These are phyloP conservation scores for Spermophilus dauricus DNA, from an alignment of 2,113 vertebrate species.

Conservation along the genomic window DNA sequence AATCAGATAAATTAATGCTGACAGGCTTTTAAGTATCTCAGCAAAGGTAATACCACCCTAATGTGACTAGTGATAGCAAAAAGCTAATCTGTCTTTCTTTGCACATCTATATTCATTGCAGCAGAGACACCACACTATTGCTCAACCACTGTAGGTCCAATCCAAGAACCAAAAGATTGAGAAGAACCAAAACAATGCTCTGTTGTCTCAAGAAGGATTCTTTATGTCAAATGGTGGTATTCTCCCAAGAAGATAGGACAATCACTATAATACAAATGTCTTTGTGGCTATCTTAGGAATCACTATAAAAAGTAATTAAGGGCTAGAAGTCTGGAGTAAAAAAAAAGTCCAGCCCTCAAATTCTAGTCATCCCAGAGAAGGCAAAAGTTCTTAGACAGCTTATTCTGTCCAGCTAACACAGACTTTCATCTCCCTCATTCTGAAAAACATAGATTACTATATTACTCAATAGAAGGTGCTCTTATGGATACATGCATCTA, in stretches of 20 bases:
- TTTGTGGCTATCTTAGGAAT: slow-evolving; percentile 62
- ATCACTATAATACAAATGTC: slow-evolving; percentile 1
- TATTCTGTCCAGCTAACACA: background rate
- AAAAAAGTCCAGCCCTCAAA: slow-evolving; percentile 15
- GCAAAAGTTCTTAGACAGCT: background rate
- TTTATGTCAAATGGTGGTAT: slow-evolving; percentile 44
- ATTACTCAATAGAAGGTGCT: background rate
- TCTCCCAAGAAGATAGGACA: slow-evolving; percentile 33
- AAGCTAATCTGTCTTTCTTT: slow-evolving; percentile 74
- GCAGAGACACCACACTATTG: slow-evolving; percentile 26
- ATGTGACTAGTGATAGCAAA: slow-evolving; percentile 70
- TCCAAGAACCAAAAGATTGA: background rate
- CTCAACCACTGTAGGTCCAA: slow-evolving; percentile 57
- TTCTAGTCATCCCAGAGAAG: slow-evolving; percentile 8
- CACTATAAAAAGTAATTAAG: slow-evolving; percentile 41
- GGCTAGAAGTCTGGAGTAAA: background rate
- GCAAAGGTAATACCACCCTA: slow-evolving; percentile 39
- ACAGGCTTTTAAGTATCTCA: slow-evolving; percentile 57
- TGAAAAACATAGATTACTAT: slow-evolving; percentile 16
- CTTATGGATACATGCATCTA: background rate
- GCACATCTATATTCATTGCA: slow-evolving; percentile 70
- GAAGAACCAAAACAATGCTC: slow-evolving; percentile 30
- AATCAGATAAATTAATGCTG: slow-evolving; percentile 68
- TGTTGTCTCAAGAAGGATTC: slow-evolving; percentile 44
- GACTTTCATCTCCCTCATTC: background rate